Evolutionary conservation across 1,140 invertebrate genomes (phyloP).

Genomic region (Musca domestica): DNA sequence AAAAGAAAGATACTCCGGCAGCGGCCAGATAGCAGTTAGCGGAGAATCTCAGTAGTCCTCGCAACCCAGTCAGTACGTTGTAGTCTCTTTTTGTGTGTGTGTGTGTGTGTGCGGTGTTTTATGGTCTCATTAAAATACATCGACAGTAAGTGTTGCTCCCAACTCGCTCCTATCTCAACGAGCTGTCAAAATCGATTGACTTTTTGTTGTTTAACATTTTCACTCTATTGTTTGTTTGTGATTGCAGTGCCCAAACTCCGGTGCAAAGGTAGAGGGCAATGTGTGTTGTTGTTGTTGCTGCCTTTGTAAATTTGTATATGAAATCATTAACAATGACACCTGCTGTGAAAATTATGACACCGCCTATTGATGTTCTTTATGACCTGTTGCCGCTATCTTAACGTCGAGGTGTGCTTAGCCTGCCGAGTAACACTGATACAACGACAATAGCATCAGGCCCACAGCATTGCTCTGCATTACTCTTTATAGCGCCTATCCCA

Average conservation of each 20-base stretch:
- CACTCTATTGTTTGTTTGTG: background rate
- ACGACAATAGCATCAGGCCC: constrained; percentile 38
- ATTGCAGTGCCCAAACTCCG: constrained; percentile 3
- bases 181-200: constrained; percentile 22
- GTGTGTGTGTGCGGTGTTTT: no score
- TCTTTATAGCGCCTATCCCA: no score
- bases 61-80: background rate
- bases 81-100: background rate
- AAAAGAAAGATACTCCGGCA: no score
- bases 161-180: background rate
- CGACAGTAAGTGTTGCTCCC: constrained; percentile 9
- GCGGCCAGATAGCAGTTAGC: no score
- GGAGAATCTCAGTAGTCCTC: background rate
- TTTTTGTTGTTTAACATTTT: constrained; percentile 18
- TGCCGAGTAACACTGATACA: constrained; percentile 22
- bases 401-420: constrained; percentile 23
- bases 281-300: background rate
- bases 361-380: constrained; percentile 43
- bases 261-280: background rate
- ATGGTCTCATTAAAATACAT: constrained; percentile 16
- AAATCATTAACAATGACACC: constrained; percentile 51
- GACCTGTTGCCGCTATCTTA: constrained; percentile 42
- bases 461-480: constrained; percentile 40
- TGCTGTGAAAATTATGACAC: constrained; percentile 54
- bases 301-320: constrained; percentile 21